phyloP scores from a whole-genome alignment of 2,113 vertebrate species.

The Geococcyx californianus region DNA sequence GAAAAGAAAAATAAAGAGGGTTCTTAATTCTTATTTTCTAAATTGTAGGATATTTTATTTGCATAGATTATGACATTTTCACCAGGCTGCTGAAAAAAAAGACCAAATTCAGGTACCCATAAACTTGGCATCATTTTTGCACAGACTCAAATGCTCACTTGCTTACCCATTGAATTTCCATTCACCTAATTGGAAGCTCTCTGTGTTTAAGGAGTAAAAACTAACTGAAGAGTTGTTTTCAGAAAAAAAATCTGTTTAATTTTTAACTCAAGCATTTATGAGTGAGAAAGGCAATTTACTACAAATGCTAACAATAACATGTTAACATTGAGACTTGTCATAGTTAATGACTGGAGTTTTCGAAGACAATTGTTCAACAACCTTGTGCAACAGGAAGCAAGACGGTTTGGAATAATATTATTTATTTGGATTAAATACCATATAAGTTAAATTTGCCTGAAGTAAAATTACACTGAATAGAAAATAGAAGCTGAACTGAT shows the following conservation, averaged over 20 bases:
- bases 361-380: constrained; percentile 47
- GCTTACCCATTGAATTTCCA: not conserved
- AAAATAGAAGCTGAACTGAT: constrained; percentile 54
- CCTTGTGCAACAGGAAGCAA: constrained; percentile 72
- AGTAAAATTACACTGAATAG: constrained; percentile 68
- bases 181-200: not conserved
- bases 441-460: constrained; percentile 67
- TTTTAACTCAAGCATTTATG: not conserved
- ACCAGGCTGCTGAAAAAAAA: not conserved
- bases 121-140: not conserved
- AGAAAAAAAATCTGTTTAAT: not conserved
- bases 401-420: constrained; percentile 65
- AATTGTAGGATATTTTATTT: not conserved
- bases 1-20: not conserved
- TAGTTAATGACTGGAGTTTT: not conserved
- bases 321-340: not conserved
- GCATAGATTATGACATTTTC: not conserved
- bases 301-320: constrained; percentile 4
- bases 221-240: not conserved
- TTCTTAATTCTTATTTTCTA: not conserved
- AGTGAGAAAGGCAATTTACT: constrained; percentile 20
- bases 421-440: constrained; percentile 68
- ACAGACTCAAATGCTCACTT: not conserved
- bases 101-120: not conserved
- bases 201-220: not conserved